A percentile compares a stretch with the other conserved stretches of the same genome.
phyloP scores from a whole-genome alignment of 2,888 invertebrate genomes.

The Drosophila tripunctata region DNA sequence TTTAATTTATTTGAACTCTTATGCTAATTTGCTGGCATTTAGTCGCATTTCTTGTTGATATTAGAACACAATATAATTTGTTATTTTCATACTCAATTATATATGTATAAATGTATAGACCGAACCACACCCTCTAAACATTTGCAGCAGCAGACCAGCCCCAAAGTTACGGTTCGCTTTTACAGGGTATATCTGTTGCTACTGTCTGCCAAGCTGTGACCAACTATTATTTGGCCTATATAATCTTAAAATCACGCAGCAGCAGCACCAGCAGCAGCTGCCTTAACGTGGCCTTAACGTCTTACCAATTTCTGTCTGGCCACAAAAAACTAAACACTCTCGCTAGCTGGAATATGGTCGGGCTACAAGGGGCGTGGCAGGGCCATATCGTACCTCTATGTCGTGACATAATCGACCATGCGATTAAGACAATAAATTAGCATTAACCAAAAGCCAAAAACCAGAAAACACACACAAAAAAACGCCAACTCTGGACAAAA shows the following conservation, averaged over 20 bases:
- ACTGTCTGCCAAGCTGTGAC: conserved; percentile 1
- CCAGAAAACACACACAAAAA: no score
- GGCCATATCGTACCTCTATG: conserved; percentile 38
- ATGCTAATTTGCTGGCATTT: conserved; percentile 70
- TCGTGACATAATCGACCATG: conserved; percentile 64
- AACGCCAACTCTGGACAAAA: conserved; percentile 39
- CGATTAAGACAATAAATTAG: conserved; percentile 47
- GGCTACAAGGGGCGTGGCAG: conserved; percentile 12
- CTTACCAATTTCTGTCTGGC: conserved; percentile 27
- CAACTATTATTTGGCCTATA: conserved; percentile 28
- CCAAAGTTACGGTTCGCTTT: neutral
- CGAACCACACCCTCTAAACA: neutral
- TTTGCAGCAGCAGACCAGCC: neutral
- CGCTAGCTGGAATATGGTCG: neutral
- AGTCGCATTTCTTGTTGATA: conserved; percentile 44
- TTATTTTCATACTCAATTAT: no score
- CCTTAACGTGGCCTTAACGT: conserved; percentile 46
- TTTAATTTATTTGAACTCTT: conserved; percentile 55
- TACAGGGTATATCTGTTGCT: conserved; percentile 10
- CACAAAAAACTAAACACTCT: neutral
- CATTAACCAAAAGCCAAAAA: conserved; percentile 33
- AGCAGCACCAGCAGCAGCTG: no score
- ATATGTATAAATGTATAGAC: conserved; percentile 3
- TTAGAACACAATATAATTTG: conserved; percentile 54
- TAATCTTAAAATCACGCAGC: conserved; percentile 49